phyloP scores from a whole-genome alignment of 2,113 vertebrate genomes.

The Brachyistius frenatus region DNA sequence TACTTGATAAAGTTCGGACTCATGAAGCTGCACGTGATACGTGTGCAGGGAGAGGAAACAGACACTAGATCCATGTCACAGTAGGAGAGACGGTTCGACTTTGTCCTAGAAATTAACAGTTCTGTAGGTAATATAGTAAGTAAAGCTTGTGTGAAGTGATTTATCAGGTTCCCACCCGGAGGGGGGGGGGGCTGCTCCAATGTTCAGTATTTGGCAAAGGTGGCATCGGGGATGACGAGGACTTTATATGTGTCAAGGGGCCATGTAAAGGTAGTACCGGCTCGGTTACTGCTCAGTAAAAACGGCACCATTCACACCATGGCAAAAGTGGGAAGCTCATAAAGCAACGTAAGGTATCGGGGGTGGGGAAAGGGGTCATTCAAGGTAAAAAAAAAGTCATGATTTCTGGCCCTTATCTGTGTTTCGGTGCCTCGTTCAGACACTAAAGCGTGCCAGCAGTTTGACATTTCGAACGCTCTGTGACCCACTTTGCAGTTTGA shows the following conservation, averaged over 20 bases:
- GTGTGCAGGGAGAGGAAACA: slow-evolving; percentile 13
- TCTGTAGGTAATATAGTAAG: background rate
- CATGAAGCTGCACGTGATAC: background rate
- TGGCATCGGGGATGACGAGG: slow-evolving; percentile 3
- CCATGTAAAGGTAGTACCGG: slow-evolving; percentile 31
- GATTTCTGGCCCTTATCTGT: background rate
- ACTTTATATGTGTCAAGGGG: slow-evolving; percentile 40
- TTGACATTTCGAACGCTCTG: slow-evolving; percentile 3
- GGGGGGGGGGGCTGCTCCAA: slow-evolving; percentile 2
- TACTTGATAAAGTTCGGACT: slow-evolving; percentile 1
- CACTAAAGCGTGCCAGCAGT: background rate
- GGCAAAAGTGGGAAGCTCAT: background rate
- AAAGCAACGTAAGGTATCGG: background rate
- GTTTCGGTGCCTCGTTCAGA: background rate
- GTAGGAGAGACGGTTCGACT: background rate
- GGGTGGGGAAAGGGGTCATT: background rate
- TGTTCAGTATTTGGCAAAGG: slow-evolving; percentile 17
- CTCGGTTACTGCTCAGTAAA: background rate
- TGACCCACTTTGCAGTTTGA: slow-evolving; percentile 31
- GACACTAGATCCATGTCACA: background rate
- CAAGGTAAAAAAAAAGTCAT: background rate
- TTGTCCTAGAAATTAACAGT: background rate
- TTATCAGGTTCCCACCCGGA: background rate
- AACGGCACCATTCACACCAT: slow-evolving; percentile 4
- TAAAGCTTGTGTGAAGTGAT: slow-evolving; percentile 4